phyloP scores from a whole-genome alignment of 2,888 invertebrate genomes.

The Aphelenchoides bicaudatus region DNA sequence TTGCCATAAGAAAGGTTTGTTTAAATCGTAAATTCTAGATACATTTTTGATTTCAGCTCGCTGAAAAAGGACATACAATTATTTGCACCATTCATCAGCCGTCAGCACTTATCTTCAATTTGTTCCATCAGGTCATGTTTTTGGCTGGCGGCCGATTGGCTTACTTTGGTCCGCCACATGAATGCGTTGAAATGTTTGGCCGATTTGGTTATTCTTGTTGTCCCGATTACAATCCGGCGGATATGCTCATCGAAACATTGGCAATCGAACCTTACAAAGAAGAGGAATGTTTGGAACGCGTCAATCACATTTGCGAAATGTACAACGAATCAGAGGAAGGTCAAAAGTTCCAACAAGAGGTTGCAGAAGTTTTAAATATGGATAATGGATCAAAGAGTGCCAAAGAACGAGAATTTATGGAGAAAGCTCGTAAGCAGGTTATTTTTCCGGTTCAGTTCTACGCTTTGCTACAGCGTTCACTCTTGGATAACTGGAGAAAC shows the following conservation, averaged over 20 bases:
- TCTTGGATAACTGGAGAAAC: constrained; percentile 45
- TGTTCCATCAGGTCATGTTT: constrained; percentile 64
- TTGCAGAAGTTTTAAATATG: no score
- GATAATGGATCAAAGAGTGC: no score
- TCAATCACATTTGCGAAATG: constrained; percentile 44
- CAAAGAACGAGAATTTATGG: background rate
- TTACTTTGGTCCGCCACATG: constrained; percentile 73
- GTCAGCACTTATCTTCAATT: constrained; percentile 49
- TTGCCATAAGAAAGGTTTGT: constrained; percentile 65
- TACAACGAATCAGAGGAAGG: background rate
- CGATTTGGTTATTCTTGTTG: no score
- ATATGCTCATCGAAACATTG: constrained; percentile 66
- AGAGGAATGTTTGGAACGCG: constrained; percentile 71
- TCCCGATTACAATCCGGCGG: constrained; percentile 71
- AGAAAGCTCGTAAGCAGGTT: background rate
- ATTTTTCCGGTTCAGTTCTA: background rate
- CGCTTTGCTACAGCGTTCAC: constrained; percentile 30
- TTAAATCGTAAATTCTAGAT: background rate
- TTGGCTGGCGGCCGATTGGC: constrained; percentile 88
- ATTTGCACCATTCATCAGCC: constrained; percentile 60
- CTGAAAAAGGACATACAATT: constrained; percentile 45
- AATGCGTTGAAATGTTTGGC: constrained; percentile 63
- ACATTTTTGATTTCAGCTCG: constrained; percentile 46
- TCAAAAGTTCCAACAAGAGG: background rate
- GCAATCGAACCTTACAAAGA: constrained; percentile 82